These are phyloP conservation scores for Diachrysia chrysitis DNA, from an alignment of 2,888 invertebrate genomes.

Conservation along the genomic window DNA sequence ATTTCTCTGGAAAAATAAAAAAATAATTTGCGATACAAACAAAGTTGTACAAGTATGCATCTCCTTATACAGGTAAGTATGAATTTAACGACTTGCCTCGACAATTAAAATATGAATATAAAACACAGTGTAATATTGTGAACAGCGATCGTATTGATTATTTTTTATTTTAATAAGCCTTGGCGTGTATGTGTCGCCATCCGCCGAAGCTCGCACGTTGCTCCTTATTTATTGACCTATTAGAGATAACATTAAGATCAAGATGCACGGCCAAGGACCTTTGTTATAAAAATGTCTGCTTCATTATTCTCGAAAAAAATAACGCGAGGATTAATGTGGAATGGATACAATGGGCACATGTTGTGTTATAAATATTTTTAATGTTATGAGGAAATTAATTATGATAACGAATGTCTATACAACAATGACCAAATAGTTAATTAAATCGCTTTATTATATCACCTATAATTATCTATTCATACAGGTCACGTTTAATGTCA, in stretches of 20 bases:
- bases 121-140: conserved; percentile 78
- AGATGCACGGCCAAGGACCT: conserved; percentile 89
- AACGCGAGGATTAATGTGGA: conserved; percentile 76
- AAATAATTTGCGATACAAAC: conserved; percentile 28
- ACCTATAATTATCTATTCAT: conserved; percentile 5
- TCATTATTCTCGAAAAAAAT: conserved; percentile 88
- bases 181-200: conserved; percentile 81
- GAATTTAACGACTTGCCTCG: conserved; percentile 68
- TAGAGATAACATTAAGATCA: conserved; percentile 89
- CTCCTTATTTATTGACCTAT: conserved; percentile 89
- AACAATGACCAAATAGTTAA: conserved; percentile 16
- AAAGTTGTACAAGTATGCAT: conserved; percentile 32
- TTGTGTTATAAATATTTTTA: conserved; percentile 43
- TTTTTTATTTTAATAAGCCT: conserved; percentile 86
- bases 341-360: conserved; percentile 49
- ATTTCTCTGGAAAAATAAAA: conserved; percentile 32
- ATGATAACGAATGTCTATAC: conserved; percentile 9
- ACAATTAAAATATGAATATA: conserved; percentile 82
- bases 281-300: conserved; percentile 89
- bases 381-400: conserved; percentile 29
- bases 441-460: conserved; percentile 10
- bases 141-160: conserved; percentile 78
- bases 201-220: conserved; percentile 87
- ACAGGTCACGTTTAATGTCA: conserved; percentile 15
- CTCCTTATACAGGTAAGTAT: conserved; percentile 43